phyloP scores from a whole-genome alignment of 2,888 invertebrate species.

The Dusona sp. region DNA sequence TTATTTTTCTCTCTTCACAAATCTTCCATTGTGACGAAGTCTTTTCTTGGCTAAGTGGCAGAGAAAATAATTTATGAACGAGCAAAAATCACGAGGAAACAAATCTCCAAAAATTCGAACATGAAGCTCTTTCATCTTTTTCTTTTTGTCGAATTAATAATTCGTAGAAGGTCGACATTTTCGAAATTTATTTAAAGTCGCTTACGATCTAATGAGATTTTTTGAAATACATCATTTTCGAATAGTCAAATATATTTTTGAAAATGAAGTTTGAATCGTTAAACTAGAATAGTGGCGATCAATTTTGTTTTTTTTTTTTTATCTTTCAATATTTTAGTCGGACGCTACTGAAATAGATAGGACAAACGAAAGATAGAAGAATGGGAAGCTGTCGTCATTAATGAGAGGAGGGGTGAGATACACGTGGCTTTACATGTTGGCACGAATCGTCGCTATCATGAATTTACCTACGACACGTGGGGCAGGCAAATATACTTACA shows the following conservation, averaged over 20 bases:
- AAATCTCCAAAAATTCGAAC: not conserved
- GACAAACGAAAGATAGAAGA: conserved; percentile 34
- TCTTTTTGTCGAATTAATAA: too few relatives aligned
- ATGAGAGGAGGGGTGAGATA: conserved; percentile 35
- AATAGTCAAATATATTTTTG: not conserved
- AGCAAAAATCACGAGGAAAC: not conserved
- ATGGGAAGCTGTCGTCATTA: not conserved
- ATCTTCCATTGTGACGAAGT: conserved; percentile 2
- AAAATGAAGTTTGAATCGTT: not conserved
- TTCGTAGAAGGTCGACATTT: too few relatives aligned
- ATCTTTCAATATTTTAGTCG: not conserved
- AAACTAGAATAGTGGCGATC: not conserved
- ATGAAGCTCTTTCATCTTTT: too few relatives aligned
- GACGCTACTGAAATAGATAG: conserved; percentile 35
- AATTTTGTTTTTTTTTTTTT: not conserved
- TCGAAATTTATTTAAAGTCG: too few relatives aligned
- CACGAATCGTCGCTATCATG: conserved; percentile 60
- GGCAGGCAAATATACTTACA: conserved; percentile 53
- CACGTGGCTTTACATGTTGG: conserved; percentile 74
- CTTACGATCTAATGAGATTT: not conserved
- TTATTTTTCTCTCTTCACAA: not conserved
- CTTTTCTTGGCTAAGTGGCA: not conserved
- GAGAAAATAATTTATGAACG: not conserved
- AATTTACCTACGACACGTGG: conserved; percentile 71
- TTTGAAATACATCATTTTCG: not conserved